Conservation (phyloP, 2,113 vertebrate species). For the Lethenteron camtschaticum region DNA sequence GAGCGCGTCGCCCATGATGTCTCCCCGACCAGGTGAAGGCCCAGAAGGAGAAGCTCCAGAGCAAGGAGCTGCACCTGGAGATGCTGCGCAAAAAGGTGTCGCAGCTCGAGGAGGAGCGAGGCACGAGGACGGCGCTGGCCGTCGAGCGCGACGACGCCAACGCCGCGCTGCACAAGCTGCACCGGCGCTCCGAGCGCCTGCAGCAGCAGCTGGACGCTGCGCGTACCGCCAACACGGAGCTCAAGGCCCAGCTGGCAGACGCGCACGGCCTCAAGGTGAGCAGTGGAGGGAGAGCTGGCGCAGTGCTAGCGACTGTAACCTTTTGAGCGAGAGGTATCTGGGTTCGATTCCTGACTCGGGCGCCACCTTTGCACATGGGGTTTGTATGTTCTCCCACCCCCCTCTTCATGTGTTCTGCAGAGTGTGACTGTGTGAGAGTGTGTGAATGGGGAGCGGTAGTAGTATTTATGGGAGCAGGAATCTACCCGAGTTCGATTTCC, state of each 20-base stretch:
- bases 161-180: constrained; percentile 27
- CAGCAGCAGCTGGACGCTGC: constrained; percentile 35
- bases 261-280: constrained; percentile 57
- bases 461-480: no score
- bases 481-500: no score
- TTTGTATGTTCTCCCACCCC: no score
- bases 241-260: constrained; percentile 46
- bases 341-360: no score
- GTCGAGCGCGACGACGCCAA: constrained; percentile 35
- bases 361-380: no score
- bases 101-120: constrained; percentile 49
- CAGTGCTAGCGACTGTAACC: no score
- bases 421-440: background rate
- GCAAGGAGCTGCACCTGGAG: constrained; percentile 48
- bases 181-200: constrained; percentile 42
- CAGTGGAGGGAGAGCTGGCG: background rate
- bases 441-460: constrained; percentile 10
- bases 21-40: constrained; percentile 30
- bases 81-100: constrained; percentile 48
- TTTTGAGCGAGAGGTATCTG: no score
- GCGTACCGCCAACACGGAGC: constrained; percentile 30
- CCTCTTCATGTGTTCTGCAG: no score
- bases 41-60: constrained; percentile 51
- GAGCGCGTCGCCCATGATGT: background rate
- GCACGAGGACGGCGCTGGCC: constrained; percentile 21